Conservation (phyloP, 1,140 invertebrate species). For the Argopecten irradians region DNA sequence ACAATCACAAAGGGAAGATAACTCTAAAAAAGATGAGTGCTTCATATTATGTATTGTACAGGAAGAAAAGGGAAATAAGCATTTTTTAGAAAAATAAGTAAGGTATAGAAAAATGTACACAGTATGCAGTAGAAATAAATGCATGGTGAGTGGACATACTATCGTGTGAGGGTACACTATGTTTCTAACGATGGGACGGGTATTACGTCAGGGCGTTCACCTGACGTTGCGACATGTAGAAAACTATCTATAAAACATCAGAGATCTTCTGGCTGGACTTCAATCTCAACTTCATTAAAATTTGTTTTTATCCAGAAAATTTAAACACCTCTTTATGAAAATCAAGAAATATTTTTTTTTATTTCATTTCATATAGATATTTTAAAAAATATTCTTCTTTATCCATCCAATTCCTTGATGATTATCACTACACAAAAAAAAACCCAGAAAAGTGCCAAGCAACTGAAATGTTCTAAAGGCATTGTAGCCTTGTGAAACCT, state of each 20-base stretch:
- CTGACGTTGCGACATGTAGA: background rate
- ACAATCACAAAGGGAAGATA: background rate
- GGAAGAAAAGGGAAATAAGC: background rate
- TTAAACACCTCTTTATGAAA: background rate
- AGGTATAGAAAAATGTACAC: background rate
- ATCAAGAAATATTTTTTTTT: slow-evolving; percentile 6
- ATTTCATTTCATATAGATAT: slow-evolving; percentile 4
- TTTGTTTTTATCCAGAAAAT: background rate
- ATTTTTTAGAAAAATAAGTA: background rate
- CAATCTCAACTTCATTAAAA: background rate
- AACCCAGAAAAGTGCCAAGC: background rate
- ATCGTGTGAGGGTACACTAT: background rate
- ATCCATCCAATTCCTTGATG: background rate
- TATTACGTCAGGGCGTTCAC: background rate
- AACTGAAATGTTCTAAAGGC: background rate
- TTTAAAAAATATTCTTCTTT: slow-evolving; percentile 1
- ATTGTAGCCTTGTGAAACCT: background rate
- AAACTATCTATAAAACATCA: slow-evolving; percentile 4
- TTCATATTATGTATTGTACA: background rate
- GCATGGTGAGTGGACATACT: background rate
- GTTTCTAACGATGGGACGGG: background rate
- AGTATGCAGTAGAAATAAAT: background rate
- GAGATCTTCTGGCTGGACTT: slow-evolving; percentile 1
- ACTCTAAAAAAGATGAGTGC: background rate
- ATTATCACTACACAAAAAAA: background rate